These are phyloP conservation scores for Palythoa grandis DNA, from an alignment of 92 coral and sea anemone genomes.

Conservation along the genomic window DNA sequence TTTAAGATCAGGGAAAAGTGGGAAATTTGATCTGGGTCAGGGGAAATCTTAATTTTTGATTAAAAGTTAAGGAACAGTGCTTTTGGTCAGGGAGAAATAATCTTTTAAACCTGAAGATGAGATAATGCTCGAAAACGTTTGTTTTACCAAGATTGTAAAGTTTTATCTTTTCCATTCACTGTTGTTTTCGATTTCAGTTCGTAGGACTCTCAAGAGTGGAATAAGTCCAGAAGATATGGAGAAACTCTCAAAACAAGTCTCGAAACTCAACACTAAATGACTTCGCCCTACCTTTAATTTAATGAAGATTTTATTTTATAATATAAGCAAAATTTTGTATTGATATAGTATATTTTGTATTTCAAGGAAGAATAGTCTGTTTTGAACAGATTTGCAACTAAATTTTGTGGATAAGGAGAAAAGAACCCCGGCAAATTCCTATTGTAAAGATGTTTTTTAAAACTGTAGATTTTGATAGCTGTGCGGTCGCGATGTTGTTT, in stretches of 20 bases:
- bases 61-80: too few relatives aligned
- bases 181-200: conserved; percentile 65
- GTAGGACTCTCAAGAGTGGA: conserved; percentile 93
- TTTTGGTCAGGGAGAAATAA: too few relatives aligned
- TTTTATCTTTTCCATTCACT: neutral
- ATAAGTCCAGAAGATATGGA: conserved; percentile 93
- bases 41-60: too few relatives aligned
- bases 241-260: conserved; percentile 78
- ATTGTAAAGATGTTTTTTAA: conserved; percentile 17
- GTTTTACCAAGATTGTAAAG: neutral
- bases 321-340: conserved; percentile 43
- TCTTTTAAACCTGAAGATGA: neutral
- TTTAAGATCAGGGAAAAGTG: too few relatives aligned
- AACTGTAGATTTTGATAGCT: conserved; percentile 13
- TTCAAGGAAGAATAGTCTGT: conserved; percentile 57
- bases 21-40: too few relatives aligned
- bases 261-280: conserved; percentile 74
- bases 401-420: conserved; percentile 24
- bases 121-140: too few relatives aligned
- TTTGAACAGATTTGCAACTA: conserved; percentile 40
- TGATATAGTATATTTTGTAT: conserved; percentile 52
- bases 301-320: conserved; percentile 45
- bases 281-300: conserved; percentile 36
- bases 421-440: conserved; percentile 18
- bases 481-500: neutral